Evolutionary conservation across 2,113 vertebrate genomes (phyloP), one percentile per base, ranked within the genome.

Genomic region (Theristicus caerulescens): DNA sequence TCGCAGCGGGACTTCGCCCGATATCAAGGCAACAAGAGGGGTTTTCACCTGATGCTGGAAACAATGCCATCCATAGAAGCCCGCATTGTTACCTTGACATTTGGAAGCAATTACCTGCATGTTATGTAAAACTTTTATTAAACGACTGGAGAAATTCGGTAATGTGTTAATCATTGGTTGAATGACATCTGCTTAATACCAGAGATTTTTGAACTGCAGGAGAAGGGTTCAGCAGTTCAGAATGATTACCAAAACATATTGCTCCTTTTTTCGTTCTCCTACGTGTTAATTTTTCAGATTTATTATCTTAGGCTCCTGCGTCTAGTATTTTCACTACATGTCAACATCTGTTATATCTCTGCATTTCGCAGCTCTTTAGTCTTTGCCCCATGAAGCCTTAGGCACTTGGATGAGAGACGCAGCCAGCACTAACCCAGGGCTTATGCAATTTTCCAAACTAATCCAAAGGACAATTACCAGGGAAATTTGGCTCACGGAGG

Each of bases 161-260:
- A 97, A 97, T 8, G 96, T 97, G 97, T 96, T 97, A 97, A 97
- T 97, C 95, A 82, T 52, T 16, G 52, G 51, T 80, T 96, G 97
- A 96, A 93, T 95, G 97, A 96, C 97, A 96, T 93, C 94, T 96
- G 96, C 96, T 95, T 46, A 57, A 26, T 83, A 76, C 74, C 94
- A 64, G 55, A 36, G 87, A 32, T 71, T 61, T 65, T 59, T 95
- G 93, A 77, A 79, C 84, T 61, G 96, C 86, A 8, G 80, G 72
- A 84, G 69, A 77, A 90, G 66, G 82, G 94, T 44, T 90, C 93
- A 86, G 71, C 93, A 90, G 72, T 85, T 97, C 94, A 91, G 55
- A 9, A 70, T 97, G 96, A 97, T 97, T 94, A 95, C 95, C 95
- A 97, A 97, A 98, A 96, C 97, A 97, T 83, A 97, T 97, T 95